phyloP scores from a whole-genome alignment of 2,888 invertebrate genomes.

The Tinea pellionella region DNA sequence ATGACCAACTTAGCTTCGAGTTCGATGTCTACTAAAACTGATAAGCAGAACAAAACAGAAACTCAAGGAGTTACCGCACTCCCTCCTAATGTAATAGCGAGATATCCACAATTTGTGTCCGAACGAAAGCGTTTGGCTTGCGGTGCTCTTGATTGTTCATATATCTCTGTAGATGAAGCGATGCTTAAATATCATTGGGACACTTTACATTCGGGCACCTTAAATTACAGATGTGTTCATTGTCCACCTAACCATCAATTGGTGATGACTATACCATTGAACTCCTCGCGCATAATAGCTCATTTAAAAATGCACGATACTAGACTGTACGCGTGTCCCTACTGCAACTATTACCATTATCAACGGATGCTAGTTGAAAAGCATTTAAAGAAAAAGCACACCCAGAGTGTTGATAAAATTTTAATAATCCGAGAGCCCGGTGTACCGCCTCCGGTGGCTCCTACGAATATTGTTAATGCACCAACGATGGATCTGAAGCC shows the following conservation, averaged over 20 bases:
- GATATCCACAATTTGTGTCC: slow-evolving; percentile 59
- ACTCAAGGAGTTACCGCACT: not conserved
- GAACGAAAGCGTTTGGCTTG: slow-evolving; percentile 75
- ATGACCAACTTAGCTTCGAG: slow-evolving; percentile 88
- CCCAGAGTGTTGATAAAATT: slow-evolving; percentile 47
- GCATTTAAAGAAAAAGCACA: slow-evolving; percentile 74
- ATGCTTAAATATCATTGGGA: slow-evolving; percentile 80
- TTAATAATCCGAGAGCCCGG: slow-evolving; percentile 37
- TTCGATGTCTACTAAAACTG: slow-evolving; percentile 35
- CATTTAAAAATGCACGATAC: slow-evolving; percentile 83
- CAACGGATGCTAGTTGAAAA: slow-evolving; percentile 73
- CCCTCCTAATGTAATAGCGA: not conserved
- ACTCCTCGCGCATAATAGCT: slow-evolving; percentile 72
- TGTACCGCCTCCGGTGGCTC: slow-evolving; percentile 24
- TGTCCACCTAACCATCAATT: slow-evolving; percentile 67
- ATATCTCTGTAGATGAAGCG: slow-evolving; percentile 76
- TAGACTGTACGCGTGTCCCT: slow-evolving; percentile 77
- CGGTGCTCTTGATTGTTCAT: slow-evolving; percentile 76
- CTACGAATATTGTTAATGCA: slow-evolving; percentile 16
- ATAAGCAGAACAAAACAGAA: slow-evolving; percentile 27
- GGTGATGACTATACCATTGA: slow-evolving; percentile 46
- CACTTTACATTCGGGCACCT: slow-evolving; percentile 74
- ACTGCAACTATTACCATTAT: slow-evolving; percentile 75
- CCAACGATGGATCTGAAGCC: slow-evolving; percentile 67
- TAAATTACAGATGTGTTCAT: slow-evolving; percentile 76